Evolutionary conservation across 2,113 vertebrate genomes (phyloP).

Genomic region (Myodes glareolus): DNA sequence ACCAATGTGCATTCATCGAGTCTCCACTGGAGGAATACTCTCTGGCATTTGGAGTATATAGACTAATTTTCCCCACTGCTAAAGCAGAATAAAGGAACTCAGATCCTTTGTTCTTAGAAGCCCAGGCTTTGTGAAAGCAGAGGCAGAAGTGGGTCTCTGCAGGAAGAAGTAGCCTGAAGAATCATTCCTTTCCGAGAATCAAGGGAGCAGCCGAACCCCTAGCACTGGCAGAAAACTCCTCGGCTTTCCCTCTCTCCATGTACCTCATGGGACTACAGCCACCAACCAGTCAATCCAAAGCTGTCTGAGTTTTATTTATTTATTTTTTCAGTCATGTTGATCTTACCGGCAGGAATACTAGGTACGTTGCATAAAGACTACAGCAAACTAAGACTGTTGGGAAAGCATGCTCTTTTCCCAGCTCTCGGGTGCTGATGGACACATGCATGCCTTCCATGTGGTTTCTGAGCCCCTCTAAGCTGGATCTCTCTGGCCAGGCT

Average conservation of each 20-base stretch:
- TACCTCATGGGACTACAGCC: neutral
- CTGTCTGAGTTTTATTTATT: neutral
- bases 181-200: neutral
- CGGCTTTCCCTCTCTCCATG: neutral
- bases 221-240: neutral
- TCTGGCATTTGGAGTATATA: neutral
- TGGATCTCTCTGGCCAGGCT: neutral
- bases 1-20: neutral
- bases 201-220: neutral
- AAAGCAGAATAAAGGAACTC: slow-evolving; percentile 1
- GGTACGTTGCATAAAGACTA: slow-evolving; percentile 12
- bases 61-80: neutral
- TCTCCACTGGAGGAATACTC: neutral
- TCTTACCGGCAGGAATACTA: neutral
- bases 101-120: slow-evolving; percentile 14
- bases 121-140: slow-evolving; percentile 46
- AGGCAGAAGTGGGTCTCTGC: neutral
- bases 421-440: neutral
- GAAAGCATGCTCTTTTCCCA: neutral
- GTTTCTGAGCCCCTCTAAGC: slow-evolving; percentile 12
- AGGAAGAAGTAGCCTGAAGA: neutral
- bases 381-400: neutral
- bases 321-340: slow-evolving; percentile 1
- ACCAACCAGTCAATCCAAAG: neutral
- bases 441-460: neutral